phyloP scores from a whole-genome alignment of 1,140 invertebrate genomes.

The Steinernema khuongi region DNA sequence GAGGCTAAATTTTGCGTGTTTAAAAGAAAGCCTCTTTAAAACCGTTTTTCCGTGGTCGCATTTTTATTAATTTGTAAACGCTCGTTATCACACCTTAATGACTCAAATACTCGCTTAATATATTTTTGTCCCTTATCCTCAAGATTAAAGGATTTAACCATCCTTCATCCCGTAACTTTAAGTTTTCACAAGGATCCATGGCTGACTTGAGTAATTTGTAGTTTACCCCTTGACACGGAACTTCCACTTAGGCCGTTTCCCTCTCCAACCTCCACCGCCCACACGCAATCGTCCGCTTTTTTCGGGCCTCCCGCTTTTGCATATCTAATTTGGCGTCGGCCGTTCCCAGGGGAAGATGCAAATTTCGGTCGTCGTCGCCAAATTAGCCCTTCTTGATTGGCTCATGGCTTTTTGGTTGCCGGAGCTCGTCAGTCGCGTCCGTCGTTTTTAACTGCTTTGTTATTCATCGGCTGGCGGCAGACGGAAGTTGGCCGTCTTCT shows the following conservation, averaged over 20 bases:
- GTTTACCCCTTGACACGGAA: not conserved
- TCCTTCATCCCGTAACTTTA: too few relatives aligned
- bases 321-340: not conserved
- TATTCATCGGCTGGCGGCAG: not conserved
- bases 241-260: not conserved
- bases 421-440: not conserved
- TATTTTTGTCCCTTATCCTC: too few relatives aligned
- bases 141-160: too few relatives aligned
- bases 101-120: too few relatives aligned
- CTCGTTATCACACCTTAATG: too few relatives aligned
- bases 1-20: too few relatives aligned
- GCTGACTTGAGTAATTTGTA: too few relatives aligned
- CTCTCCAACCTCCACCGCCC: not conserved
- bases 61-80: too few relatives aligned
- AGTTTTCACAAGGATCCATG: too few relatives aligned
- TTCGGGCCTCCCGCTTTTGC: not conserved
- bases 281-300: not conserved
- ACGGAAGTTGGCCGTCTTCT: too few relatives aligned
- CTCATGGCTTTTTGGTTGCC: constrained; percentile 16
- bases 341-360: not conserved
- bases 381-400: constrained; percentile 16
- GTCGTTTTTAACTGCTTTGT: constrained; percentile 13
- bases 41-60: too few relatives aligned
- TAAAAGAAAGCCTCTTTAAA: too few relatives aligned
- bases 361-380: not conserved